These are phyloP conservation scores for Plagiodera versicolora DNA, from an alignment of 2,888 invertebrate species.

Conservation along the genomic window DNA sequence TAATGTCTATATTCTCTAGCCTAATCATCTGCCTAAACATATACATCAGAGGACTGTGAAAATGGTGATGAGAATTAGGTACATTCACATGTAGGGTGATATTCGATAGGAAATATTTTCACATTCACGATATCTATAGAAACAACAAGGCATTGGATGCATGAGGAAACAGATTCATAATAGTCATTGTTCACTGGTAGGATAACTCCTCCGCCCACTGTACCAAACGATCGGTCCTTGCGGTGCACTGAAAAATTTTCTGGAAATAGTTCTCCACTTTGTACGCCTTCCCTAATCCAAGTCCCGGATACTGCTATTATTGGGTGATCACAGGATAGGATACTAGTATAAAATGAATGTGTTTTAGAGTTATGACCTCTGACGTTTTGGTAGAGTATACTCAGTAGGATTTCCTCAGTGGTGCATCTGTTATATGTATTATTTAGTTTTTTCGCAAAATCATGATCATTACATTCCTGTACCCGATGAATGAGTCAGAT, in stretches of 20 bases:
- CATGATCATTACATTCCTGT: too few species aligned
- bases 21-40: too few species aligned
- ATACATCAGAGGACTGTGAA: too few species aligned
- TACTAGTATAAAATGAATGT: neutral
- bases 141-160: too few species aligned
- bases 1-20: too few species aligned
- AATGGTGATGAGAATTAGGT: too few species aligned
- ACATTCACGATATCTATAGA: too few species aligned
- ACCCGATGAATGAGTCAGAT: neutral
- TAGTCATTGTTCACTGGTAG: neutral
- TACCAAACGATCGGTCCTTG: neutral
- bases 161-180: too few species aligned
- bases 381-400: neutral
- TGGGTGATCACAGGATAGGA: neutral
- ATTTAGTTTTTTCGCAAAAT: neutral
- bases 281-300: too few species aligned
- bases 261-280: neutral
- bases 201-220: neutral
- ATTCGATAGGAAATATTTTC: neutral
- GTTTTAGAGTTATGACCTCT: neutral
- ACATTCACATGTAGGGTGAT: too few species aligned
- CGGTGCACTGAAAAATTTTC: neutral
- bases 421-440: neutral
- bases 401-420: neutral
- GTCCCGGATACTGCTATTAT: neutral